Percentiles rank a stretch among this genome's conserved stretches.
phyloP scores from a whole-genome alignment of 2,888 invertebrate species.

The Hesperia comma region DNA sequence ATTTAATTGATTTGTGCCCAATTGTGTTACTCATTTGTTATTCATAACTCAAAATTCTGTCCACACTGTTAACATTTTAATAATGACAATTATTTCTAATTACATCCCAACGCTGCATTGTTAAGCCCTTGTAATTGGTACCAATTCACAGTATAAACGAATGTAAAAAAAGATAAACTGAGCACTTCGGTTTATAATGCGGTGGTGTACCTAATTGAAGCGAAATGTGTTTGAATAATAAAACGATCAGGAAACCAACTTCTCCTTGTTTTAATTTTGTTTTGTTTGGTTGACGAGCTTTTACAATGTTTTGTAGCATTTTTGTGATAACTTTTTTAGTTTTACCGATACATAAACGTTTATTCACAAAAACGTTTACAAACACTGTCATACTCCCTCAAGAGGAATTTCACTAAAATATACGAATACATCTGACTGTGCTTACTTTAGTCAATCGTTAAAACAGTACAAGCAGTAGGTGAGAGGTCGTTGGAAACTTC shows the following conservation, averaged over 20 bases:
- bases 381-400: no score
- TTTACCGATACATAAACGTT: neutral
- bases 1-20: no score
- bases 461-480: no score
- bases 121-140: neutral
- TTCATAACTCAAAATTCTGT: no score
- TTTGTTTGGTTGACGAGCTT: slow-evolving; percentile 41
- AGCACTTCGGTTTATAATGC: slow-evolving; percentile 46
- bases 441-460: no score
- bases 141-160: slow-evolving; percentile 13
- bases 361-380: no score
- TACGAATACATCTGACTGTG: no score
- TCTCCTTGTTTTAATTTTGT: slow-evolving; percentile 48
- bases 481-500: no score
- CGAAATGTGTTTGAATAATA: slow-evolving; percentile 52
- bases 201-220: slow-evolving; percentile 45
- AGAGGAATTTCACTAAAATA: no score
- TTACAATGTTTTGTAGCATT: slow-evolving; percentile 41
- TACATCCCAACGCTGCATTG: neutral
- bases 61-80: no score
- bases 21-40: no score
- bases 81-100: no score
- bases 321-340: slow-evolving; percentile 42
- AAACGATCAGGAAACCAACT: slow-evolving; percentile 49
- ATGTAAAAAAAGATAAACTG: slow-evolving; percentile 44